Base-by-base conservation (phyloP, 37 sponge, comb jelly and placozoan species). In the Haliclona indistincta region DNA sequence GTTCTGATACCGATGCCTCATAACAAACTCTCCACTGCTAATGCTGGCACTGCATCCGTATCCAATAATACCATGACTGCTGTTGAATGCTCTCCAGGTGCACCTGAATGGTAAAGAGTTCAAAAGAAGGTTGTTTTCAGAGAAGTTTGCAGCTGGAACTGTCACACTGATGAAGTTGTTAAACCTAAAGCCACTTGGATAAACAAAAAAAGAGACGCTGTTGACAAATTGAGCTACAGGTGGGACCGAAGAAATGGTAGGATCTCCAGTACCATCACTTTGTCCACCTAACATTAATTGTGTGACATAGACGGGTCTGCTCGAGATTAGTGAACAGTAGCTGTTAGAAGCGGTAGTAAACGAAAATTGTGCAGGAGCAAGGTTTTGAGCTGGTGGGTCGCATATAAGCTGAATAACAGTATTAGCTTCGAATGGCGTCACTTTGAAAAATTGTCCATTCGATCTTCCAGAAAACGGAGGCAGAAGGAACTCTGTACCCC, bases 91-190 rank as follows among this genome's bases (percentile, higher is more conserved):
- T 41, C 38, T 10, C 66, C 66, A 64, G 19, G 34, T 22, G 22
- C 66, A 64, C 15, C 38, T 41, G 15, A 64, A 8, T 8, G 39
- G 7, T 35, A 8, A 38, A 28, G 41, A 38, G 22, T 64, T 22
- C 7, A 64, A 41, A 7, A 64, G 8, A 13, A 64, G 8, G 8
- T n/a, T 28, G 22, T 34, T n/a, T 38, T 38, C 8, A 34, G 34
- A 38, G 39, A n/a, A 33, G 38, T 64, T 38, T 34, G 34, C 66
- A 8, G 36, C 22, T 34, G 66, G 38, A 33, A 64, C 66, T n/a
- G 66, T 64, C 7, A 64, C 39, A 64, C 66, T 64, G 36, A 64
- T 64, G 22, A 38, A 64, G 66, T 33, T 64, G 6, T 15, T 7
- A 8, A 15, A 10, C 34, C 34, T 38, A 8, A 7, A 15, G 7